Percentiles rank a stretch among this genome's conserved stretches.
These are phyloP conservation scores for Phallusia fumigata DNA, from an alignment of 23 tunicate genomes.

Conservation along the genomic window DNA sequence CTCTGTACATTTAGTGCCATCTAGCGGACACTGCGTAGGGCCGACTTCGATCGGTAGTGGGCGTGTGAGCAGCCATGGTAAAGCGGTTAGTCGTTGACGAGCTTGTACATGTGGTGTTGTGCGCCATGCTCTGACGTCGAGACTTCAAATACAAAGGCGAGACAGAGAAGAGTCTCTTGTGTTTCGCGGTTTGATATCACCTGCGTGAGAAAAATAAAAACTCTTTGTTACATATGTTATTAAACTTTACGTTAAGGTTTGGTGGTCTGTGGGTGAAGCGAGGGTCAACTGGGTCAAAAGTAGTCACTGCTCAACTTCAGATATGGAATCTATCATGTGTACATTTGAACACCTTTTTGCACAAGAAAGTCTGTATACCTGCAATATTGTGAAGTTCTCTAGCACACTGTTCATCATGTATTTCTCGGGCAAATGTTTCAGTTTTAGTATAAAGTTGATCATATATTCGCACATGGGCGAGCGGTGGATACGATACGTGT, in stretches of 20 bases:
- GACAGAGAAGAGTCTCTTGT: constrained; percentile 79
- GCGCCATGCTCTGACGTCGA: constrained; percentile 96
- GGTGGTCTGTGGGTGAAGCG: too few relatives aligned
- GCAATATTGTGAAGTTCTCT: constrained; percentile 90
- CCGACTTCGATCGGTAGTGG: neutral
- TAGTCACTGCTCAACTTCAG: too few relatives aligned
- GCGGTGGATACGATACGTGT: constrained; percentile 64
- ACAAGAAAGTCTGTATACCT: constrained; percentile 34
- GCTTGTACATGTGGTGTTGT: constrained; percentile 90
- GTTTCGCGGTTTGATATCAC: constrained; percentile 77
- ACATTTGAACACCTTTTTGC: too few relatives aligned
- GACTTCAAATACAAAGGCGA: constrained; percentile 90
- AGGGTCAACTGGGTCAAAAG: too few relatives aligned
- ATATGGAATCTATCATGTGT: too few relatives aligned
- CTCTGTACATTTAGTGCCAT: neutral
- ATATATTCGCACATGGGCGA: constrained; percentile 97
- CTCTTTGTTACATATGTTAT: too few relatives aligned
- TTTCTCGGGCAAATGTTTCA: constrained; percentile 85
- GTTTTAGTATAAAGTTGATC: constrained; percentile 91
- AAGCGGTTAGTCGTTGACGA: constrained; percentile 65
- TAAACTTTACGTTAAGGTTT: too few relatives aligned
- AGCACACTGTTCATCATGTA: constrained; percentile 97
- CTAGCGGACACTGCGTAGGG: neutral
- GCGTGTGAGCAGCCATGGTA: neutral
- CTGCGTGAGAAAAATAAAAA: constrained; percentile 37